Percentiles rank a stretch among this genome's conserved stretches.
These are phyloP conservation scores for Leptestheria dahalacensis DNA, from an alignment of 1,140 invertebrate species.

Conservation along the genomic window DNA sequence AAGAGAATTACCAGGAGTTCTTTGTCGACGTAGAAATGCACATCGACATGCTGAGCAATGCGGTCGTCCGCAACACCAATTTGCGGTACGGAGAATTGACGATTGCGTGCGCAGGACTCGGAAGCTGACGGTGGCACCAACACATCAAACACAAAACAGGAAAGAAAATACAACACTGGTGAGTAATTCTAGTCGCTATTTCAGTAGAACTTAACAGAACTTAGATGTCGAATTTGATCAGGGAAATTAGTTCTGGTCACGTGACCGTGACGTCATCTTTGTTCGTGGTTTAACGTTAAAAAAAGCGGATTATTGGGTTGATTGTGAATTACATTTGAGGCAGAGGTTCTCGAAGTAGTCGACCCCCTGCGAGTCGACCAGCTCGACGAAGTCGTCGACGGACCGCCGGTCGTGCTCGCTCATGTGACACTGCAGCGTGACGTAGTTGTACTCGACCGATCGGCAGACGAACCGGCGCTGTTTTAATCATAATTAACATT, in stretches of 20 bases:
- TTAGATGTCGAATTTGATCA: not conserved
- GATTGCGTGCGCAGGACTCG: slow-evolving; percentile 63
- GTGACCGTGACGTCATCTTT: too few relatives aligned
- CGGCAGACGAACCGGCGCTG: slow-evolving; percentile 76
- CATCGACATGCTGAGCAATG: slow-evolving; percentile 72
- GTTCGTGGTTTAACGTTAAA: not conserved
- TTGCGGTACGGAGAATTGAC: slow-evolving; percentile 59
- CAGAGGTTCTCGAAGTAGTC: slow-evolving; percentile 95
- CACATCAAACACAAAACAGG: not conserved
- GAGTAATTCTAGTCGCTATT: too few relatives aligned
- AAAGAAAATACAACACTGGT: too few relatives aligned
- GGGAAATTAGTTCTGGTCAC: too few relatives aligned
- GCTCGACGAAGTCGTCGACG: slow-evolving; percentile 62
- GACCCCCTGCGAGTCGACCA: slow-evolving; percentile 74
- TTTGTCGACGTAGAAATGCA: slow-evolving; percentile 88
- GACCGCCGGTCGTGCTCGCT: slow-evolving; percentile 75
- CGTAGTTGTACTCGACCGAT: slow-evolving; percentile 85
- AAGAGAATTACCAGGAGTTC: slow-evolving; percentile 50
- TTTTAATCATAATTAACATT: slow-evolving; percentile 14
- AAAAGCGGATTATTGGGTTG: not conserved
- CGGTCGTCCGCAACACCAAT: slow-evolving; percentile 78
- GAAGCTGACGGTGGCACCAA: slow-evolving; percentile 35
- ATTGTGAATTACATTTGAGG: slow-evolving; percentile 48
- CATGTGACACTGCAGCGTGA: slow-evolving; percentile 73
- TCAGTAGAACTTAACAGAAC: too few relatives aligned